phyloP scores from a whole-genome alignment of 2,797 vertebrate species.

The Glossophaga mutica region DNA sequence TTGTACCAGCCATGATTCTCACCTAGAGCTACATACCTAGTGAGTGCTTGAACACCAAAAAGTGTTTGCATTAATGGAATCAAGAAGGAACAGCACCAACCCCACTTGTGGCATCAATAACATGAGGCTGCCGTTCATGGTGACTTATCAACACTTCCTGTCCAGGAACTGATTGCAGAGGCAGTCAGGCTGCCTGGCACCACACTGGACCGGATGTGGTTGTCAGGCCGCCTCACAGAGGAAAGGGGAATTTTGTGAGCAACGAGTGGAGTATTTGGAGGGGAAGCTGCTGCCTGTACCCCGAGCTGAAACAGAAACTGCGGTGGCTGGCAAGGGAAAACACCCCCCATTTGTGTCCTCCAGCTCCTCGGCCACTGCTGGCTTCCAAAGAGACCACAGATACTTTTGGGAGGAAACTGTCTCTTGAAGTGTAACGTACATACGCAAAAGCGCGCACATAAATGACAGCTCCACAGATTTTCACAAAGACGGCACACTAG shows the following conservation, averaged over 20 bases:
- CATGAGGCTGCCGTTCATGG: neutral
- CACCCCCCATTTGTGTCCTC: neutral
- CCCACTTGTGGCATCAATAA: neutral
- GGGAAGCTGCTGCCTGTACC: neutral
- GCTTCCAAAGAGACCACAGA: neutral
- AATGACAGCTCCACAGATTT: neutral
- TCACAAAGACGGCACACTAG: neutral
- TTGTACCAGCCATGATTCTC: neutral
- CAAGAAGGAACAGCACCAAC: neutral
- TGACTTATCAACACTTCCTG: neutral
- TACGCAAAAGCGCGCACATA: neutral
- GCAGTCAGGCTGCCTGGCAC: neutral
- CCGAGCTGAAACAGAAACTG: neutral
- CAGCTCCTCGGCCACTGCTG: fast-evolving
- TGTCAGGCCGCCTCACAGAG: neutral
- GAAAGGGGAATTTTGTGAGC: neutral
- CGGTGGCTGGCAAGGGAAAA: neutral
- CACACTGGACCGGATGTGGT: neutral
- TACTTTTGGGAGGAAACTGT: neutral
- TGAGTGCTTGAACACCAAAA: neutral
- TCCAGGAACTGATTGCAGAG: neutral
- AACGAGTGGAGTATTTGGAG: neutral
- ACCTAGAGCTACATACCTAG: neutral
- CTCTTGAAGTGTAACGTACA: neutral
- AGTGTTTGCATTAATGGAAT: neutral